Percentiles rank a stretch among this genome's conserved stretches.
These are phyloP conservation scores for Nezara viridula DNA, from an alignment of 2,888 invertebrate species.

Conservation along the genomic window DNA sequence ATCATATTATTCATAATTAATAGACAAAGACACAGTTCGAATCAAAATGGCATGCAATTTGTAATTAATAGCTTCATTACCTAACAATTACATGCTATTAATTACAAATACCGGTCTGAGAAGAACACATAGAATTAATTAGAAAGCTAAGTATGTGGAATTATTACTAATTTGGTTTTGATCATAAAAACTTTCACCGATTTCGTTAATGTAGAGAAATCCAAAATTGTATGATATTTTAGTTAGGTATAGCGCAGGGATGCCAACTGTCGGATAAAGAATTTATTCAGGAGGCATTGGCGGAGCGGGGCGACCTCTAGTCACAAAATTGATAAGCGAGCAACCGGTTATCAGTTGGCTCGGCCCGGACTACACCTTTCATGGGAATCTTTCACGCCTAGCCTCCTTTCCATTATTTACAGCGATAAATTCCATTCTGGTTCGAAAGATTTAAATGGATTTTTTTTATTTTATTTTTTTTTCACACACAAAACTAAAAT, in stretches of 20 bases:
- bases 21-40: background rate
- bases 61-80: background rate
- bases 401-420: constrained; percentile 27
- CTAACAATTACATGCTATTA: background rate
- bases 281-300: constrained; percentile 22
- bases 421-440: constrained; percentile 35
- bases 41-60: background rate
- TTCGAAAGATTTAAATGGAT: constrained; percentile 45
- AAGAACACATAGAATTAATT: constrained; percentile 11
- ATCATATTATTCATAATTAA: background rate
- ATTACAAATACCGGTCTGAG: background rate
- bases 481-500: background rate
- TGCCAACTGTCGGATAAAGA: background rate
- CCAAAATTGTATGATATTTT: background rate
- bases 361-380: constrained; percentile 15
- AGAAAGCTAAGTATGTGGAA: background rate
- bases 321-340: constrained; percentile 41
- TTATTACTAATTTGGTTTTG: constrained; percentile 15
- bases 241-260: background rate
- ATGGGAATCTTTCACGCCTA: constrained; percentile 38
- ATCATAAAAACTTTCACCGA: background rate
- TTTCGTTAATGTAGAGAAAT: background rate
- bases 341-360: constrained; percentile 23
- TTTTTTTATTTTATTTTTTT: constrained; percentile 16
- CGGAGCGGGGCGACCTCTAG: background rate